These are phyloP conservation scores for Eledone cirrhosa DNA, from an alignment of 2,888 invertebrate genomes.

Conservation along the genomic window DNA sequence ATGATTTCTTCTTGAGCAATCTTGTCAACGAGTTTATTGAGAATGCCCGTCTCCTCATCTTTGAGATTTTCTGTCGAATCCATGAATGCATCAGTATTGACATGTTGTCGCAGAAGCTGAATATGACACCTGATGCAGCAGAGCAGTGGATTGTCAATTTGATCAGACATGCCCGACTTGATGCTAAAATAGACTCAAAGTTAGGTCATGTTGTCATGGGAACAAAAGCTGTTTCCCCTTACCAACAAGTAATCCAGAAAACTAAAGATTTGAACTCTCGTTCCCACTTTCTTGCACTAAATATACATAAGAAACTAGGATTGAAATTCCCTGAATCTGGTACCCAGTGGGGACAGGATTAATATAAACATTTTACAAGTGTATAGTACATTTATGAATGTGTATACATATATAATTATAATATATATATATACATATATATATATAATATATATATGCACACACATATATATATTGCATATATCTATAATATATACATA, in stretches of 20 bases:
- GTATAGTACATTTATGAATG: too few species aligned
- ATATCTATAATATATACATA: too few species aligned
- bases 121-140: constrained; percentile 97
- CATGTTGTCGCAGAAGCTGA: constrained; percentile 97
- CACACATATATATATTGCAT: too few species aligned
- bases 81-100: constrained; percentile 94
- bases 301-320: constrained; percentile 80
- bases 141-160: constrained; percentile 99
- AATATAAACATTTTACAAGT: neutral
- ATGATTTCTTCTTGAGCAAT: constrained; percentile 98
- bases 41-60: constrained; percentile 97
- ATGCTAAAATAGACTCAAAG: constrained; percentile 97
- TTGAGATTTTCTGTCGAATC: constrained; percentile 99
- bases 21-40: constrained; percentile 97
- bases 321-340: constrained; percentile 34
- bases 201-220: constrained; percentile 99
- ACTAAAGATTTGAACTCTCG: constrained; percentile 96
- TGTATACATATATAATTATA: too few species aligned
- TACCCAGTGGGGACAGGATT: constrained; percentile 21
- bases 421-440: too few species aligned
- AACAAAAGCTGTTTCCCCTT: constrained; percentile 95
- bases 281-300: constrained; percentile 91
- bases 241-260: constrained; percentile 94
- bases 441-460: too few species aligned
- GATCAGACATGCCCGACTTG: constrained; percentile 95